Percentiles rank a stretch among this genome's conserved stretches.
These are phyloP conservation scores for Megalops cyprinoides DNA, from an alignment of 2,797 vertebrate species.

Conservation along the genomic window DNA sequence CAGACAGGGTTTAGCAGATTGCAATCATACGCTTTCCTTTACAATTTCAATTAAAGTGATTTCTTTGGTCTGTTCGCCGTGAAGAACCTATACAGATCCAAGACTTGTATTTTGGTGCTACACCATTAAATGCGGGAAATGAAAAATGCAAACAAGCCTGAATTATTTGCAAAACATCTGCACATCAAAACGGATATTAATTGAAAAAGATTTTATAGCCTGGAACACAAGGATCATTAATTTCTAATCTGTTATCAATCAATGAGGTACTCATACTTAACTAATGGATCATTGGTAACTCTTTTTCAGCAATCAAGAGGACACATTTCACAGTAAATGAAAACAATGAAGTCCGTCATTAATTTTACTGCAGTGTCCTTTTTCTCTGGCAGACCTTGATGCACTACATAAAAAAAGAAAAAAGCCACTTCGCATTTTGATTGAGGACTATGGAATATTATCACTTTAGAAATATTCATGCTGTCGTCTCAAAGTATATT, in stretches of 20 bases:
- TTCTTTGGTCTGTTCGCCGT: neutral
- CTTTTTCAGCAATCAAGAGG: constrained; percentile 43
- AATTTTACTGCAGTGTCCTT: neutral
- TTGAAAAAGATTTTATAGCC: constrained; percentile 77
- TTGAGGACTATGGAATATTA: neutral
- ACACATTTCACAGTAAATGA: constrained; percentile 23
- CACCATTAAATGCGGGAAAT: constrained; percentile 49
- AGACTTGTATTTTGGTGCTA: neutral
- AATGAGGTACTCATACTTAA: constrained; percentile 62
- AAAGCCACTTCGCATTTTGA: neutral
- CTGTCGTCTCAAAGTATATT: neutral
- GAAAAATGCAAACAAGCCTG: constrained; percentile 47
- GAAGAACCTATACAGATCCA: constrained; percentile 32
- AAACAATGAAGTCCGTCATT: constrained; percentile 21
- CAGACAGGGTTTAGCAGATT: too few species aligned
- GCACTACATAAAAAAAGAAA: neutral
- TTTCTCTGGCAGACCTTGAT: constrained; percentile 11
- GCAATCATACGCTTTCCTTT: too few species aligned
- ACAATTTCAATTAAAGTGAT: neutral
- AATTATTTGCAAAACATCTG: constrained; percentile 62
- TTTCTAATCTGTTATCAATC: constrained; percentile 74
- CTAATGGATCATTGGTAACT: constrained; percentile 53
- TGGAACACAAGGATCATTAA: constrained; percentile 73
- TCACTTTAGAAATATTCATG: neutral
- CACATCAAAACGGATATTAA: constrained; percentile 73